Conservation (phyloP, 2,797 vertebrate genomes). For the Sebastes kiyomatsui region DNA sequence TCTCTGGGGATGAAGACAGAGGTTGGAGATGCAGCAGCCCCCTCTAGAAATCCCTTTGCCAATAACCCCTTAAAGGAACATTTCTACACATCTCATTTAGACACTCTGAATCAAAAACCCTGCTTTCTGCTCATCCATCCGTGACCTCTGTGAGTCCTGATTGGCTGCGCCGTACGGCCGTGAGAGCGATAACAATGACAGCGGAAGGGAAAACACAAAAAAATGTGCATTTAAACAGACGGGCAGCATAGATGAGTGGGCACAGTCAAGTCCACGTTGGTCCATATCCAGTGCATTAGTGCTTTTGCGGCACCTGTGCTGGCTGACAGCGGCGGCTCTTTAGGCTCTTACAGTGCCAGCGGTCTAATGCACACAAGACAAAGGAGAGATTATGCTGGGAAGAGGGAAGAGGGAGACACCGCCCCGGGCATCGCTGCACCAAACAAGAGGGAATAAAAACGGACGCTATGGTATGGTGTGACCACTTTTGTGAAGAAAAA, state of each 20-base stretch:
- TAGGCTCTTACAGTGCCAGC: conserved; percentile 13
- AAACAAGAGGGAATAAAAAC: conserved; percentile 31
- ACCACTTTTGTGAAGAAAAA: conserved; percentile 42
- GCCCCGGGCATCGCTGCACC: conserved; percentile 30
- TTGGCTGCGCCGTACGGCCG: not conserved
- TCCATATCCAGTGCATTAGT: conserved; percentile 48
- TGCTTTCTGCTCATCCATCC: conserved; percentile 11
- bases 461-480: conserved; percentile 13
- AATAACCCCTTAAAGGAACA: conserved; percentile 6
- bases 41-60: not conserved
- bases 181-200: not conserved
- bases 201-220: not conserved
- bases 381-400: conserved; percentile 49
- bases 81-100: conserved; percentile 8
- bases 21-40: not conserved
- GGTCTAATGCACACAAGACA: conserved; percentile 61
- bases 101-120: conserved; percentile 31
- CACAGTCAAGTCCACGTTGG: conserved; percentile 1
- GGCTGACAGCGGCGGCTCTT: conserved; percentile 9
- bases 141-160: conserved; percentile 6
- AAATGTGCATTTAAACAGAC: conserved; percentile 27
- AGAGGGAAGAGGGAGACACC: not conserved
- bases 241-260: conserved; percentile 14
- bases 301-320: conserved; percentile 39
- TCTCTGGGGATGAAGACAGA: conserved; percentile 36